A percentile compares a stretch with the other conserved stretches of the same genome.
phyloP scores from a whole-genome alignment of 2,797 vertebrate species.

The Poeciliopsis turneri region DNA sequence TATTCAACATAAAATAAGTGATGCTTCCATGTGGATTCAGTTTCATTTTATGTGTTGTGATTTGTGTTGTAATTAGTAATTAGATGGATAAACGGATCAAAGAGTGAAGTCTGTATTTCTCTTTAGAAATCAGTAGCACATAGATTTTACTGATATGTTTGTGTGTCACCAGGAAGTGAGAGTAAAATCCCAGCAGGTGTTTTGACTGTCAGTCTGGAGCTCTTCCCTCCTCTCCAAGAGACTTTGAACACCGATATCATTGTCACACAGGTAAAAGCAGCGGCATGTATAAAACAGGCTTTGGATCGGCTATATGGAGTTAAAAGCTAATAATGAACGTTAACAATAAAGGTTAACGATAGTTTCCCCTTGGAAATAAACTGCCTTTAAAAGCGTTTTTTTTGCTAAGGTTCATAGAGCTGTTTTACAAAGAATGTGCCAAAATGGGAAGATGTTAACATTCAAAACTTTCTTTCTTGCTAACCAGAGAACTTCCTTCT shows the following conservation, averaged over 20 bases:
- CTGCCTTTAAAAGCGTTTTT: background rate
- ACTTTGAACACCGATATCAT: constrained; percentile 87
- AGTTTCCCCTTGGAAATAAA: background rate
- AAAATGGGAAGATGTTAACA: background rate
- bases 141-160: constrained; percentile 15
- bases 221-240: constrained; percentile 89
- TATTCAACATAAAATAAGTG: background rate
- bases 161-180: constrained; percentile 73
- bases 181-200: constrained; percentile 93
- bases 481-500: no score
- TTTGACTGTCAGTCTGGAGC: constrained; percentile 91
- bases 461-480: background rate
- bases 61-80: background rate
- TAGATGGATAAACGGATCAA: background rate
- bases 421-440: background rate
- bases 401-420: background rate
- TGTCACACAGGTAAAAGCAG: constrained; percentile 87
- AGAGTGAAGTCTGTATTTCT: background rate
- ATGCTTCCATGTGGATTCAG: background rate
- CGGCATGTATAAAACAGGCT: background rate
- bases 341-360: background rate
- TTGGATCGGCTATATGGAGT: background rate
- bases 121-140: background rate
- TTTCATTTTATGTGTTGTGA: background rate
- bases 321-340: background rate